Conservation (phyloP, 2,113 vertebrate genomes). For the Ia io region DNA sequence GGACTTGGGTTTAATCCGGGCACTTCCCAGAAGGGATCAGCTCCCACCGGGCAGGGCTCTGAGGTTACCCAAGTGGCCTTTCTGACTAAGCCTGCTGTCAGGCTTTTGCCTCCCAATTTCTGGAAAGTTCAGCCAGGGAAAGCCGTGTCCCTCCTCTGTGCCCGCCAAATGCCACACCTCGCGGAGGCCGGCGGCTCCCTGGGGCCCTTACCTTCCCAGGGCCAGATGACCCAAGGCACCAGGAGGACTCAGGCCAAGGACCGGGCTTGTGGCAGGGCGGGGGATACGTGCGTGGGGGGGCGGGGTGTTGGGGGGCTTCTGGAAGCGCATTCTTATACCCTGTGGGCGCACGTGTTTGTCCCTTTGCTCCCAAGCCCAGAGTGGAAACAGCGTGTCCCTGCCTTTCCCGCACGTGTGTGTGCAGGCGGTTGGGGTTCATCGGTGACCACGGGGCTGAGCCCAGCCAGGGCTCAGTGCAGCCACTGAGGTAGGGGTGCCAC, state of each 20-base stretch:
- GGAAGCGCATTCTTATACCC: rapidly evolving
- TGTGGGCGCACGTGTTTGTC: too few relatives aligned
- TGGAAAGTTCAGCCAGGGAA: background rate
- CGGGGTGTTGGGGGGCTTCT: background rate
- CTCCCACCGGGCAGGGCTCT: background rate
- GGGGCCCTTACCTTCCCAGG: background rate
- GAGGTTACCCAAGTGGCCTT: background rate
- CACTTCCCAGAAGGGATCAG: background rate
- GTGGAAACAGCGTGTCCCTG: background rate
- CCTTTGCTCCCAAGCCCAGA: background rate
- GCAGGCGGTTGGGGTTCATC: background rate
- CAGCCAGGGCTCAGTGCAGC: rapidly evolving
- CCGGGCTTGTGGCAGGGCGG: background rate
- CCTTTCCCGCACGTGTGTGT: rapidly evolving
- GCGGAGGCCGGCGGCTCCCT: rapidly evolving
- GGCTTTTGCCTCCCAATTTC: background rate
- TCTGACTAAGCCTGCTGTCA: background rate
- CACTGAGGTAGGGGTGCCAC: background rate
- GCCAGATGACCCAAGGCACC: background rate
- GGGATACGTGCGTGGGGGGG: rapidly evolving
- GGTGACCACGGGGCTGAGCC: background rate
- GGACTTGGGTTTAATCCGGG: background rate
- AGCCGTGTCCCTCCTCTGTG: background rate
- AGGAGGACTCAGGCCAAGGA: background rate
- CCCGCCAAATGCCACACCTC: background rate